Base-by-base conservation (phyloP, 2,113 vertebrate genomes). In the Rhagologus leucostigma region DNA sequence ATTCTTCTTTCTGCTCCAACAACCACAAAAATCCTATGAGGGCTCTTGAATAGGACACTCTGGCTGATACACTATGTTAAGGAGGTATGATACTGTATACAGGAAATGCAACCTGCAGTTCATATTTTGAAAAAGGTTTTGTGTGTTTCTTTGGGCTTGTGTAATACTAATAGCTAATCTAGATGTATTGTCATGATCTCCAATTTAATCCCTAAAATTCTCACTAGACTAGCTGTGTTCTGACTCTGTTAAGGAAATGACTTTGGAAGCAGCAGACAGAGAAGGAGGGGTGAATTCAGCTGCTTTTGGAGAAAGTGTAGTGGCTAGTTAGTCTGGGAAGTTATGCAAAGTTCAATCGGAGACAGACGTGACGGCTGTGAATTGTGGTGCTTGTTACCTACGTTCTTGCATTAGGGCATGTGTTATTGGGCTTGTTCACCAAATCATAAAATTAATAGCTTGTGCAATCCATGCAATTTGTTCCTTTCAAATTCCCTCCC, bases 401-500 rank as follows among this genome's bases (percentile, higher is more conserved):
- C 1, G 10, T 78, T 89, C 76, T 68, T 55, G 39, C 62, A 53
- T 78, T 41, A 50, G n/a, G 46, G 41, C 55, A 78, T 35, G 41
- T 1, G 8, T 91, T 93, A 32, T 22, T 82, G 1, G 52, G n/a
- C 57, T 96, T 68, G 83, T 89, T 94, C 85, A 94, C 62, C 60
- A 87, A 91, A 84, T 7, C 57, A 46, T 71, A 84, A 86, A 94
- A 89, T 68, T 69, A 93, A 39, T n/a, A 68, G 46, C 81, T 97
- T 96, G 87, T 39, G 50, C 69, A 96, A 90, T 86, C 59, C 19
- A 4, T 75, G 69, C 39, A 90, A 65, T 87, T 94, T 94, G 73
- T 96, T 96, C 57, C 52, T 93, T 93, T 87, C 62, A 68, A 84
- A 78, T 93, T 89, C 49, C 85, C 46, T 87, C 73, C 92, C 68